A percentile compares a stretch with the other conserved stretches of the same genome.
Conservation (phyloP, 30 jellyfish, hydroid and myxozoan species). For the Aurelia sp. region DNA sequence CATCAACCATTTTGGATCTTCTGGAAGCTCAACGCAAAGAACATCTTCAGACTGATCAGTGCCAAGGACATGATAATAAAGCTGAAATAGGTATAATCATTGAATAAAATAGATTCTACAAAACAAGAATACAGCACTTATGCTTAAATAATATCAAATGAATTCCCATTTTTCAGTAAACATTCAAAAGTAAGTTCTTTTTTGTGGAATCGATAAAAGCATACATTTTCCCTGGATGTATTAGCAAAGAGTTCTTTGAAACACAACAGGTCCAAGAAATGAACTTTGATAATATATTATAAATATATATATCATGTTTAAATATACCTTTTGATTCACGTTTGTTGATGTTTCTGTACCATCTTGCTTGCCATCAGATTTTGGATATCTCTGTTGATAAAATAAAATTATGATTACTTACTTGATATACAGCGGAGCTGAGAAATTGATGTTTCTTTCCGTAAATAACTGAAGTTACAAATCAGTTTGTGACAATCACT, state of each 20-base stretch:
- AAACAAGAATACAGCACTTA: not conserved
- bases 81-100: constrained; percentile 29
- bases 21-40: constrained; percentile 82
- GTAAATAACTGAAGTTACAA: too few relatives aligned
- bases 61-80: constrained; percentile 83
- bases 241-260: too few relatives aligned
- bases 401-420: not conserved
- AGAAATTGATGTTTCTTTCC: too few relatives aligned
- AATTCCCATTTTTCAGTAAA: too few relatives aligned
- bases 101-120: not conserved
- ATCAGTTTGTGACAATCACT: too few relatives aligned
- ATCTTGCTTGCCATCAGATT: constrained; percentile 83
- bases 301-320: not conserved
- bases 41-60: constrained; percentile 77
- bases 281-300: not conserved
- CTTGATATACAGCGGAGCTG: too few relatives aligned
- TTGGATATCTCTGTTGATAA: constrained; percentile 64
- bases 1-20: constrained; percentile 90
- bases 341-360: constrained; percentile 85
- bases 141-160: too few relatives aligned
- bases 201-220: too few relatives aligned
- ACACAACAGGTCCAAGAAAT: too few relatives aligned
- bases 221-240: too few relatives aligned
- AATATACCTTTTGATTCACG: constrained; percentile 77
- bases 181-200: too few relatives aligned